A percentile compares a stretch with the other conserved stretches of the same genome.
Evolutionary conservation across 2,888 invertebrate genomes (phyloP).

Genomic region (Rhagophthalmus giganteus): DNA sequence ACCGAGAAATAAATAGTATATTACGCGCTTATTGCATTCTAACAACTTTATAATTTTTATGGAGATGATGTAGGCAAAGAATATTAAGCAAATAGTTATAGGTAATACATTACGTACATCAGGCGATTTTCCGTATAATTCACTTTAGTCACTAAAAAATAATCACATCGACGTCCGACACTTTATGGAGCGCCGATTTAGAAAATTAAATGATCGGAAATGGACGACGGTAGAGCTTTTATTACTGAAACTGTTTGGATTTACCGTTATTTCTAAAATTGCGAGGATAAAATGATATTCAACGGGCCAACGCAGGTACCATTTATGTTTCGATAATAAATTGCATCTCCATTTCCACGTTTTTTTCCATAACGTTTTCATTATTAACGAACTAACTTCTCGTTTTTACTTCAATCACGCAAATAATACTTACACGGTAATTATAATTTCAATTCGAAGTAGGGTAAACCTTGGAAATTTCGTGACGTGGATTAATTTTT

Average conservation of each 20-base stretch:
- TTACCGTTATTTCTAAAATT: slow-evolving; percentile 25
- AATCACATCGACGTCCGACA: neutral
- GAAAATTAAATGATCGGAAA: slow-evolving; percentile 17
- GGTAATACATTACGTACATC: neutral
- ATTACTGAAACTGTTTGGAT: slow-evolving; percentile 13
- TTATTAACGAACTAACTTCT: no score
- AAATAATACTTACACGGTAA: no score
- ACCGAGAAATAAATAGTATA: no score
- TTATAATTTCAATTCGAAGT: no score
- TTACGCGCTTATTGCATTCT: no score
- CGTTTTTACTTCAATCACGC: no score
- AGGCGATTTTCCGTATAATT: neutral
- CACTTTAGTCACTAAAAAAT: neutral
- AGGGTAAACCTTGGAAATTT: no score
- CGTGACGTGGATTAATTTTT: no score
- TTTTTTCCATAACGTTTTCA: no score
- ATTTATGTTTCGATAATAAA: neutral
- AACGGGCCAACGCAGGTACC: neutral
- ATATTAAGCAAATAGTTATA: no score
- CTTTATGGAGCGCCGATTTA: slow-evolving; percentile 3
- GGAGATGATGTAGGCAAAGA: no score
- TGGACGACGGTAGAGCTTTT: slow-evolving; percentile 14
- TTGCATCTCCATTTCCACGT: neutral
- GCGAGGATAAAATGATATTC: neutral
- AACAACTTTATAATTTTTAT: no score